A percentile compares a stretch with the other conserved stretches of the same genome.
phyloP scores from a whole-genome alignment of 2,797 vertebrate genomes.

The Gobionotothen gibberifrons region DNA sequence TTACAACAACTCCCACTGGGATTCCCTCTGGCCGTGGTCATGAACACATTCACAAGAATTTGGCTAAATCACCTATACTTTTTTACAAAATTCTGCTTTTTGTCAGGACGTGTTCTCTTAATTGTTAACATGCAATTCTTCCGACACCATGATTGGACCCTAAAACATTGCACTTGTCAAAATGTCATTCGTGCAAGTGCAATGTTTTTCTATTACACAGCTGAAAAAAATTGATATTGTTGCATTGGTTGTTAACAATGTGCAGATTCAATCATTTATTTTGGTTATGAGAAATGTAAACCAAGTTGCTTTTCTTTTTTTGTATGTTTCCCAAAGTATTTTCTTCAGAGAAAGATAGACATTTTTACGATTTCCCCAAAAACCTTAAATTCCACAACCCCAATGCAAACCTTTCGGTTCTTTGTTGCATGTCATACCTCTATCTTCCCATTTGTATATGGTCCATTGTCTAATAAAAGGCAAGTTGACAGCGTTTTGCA shows the following conservation, averaged over 20 bases:
- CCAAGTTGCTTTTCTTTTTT: neutral
- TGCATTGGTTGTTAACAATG: neutral
- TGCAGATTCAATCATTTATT: neutral
- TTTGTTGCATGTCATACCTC: too few relatives aligned
- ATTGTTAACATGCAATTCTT: neutral
- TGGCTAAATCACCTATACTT: constrained; percentile 22
- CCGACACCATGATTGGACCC: neutral
- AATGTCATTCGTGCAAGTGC: neutral
- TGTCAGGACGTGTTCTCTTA: neutral
- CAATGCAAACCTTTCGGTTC: too few relatives aligned
- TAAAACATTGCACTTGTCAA: neutral
- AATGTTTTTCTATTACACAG: neutral
- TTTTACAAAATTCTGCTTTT: constrained; percentile 18
- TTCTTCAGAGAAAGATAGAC: too few relatives aligned
- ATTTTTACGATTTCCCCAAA: neutral
- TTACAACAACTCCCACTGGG: constrained; percentile 24
- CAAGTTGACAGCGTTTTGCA: too few relatives aligned
- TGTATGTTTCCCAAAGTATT: too few relatives aligned
- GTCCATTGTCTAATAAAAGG: too few relatives aligned
- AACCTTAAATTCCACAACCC: neutral
- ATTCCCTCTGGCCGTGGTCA: constrained; percentile 30
- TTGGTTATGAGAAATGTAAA: neutral
- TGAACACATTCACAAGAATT: constrained; percentile 46
- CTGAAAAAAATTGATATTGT: neutral
- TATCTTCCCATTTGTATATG: too few relatives aligned